Evolutionary conservation across 2,888 invertebrate species (phyloP).

Genomic region (Drosophila imparisetae): DNA sequence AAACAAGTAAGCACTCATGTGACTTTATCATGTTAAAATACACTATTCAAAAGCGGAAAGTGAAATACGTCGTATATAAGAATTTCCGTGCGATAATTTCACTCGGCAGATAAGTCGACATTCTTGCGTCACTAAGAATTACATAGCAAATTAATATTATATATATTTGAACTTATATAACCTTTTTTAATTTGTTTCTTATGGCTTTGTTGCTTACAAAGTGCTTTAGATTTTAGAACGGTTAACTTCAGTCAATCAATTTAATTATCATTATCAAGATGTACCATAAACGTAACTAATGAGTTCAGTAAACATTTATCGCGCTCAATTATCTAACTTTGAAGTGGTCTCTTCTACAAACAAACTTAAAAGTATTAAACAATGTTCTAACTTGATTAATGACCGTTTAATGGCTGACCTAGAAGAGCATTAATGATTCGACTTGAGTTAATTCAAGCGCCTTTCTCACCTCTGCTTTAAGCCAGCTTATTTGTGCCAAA

Average conservation of each 20-base stretch:
- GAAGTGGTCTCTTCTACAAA: constrained; percentile 2
- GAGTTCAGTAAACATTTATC: not conserved
- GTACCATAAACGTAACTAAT: constrained; percentile 14
- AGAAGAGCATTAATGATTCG: not conserved
- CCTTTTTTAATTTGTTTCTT: not conserved
- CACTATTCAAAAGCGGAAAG: not conserved
- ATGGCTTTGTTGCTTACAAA: not conserved
- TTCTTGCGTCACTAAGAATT: not conserved
- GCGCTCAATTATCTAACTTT: constrained; percentile 22
- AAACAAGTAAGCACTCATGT: constrained; percentile 16
- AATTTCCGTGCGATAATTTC: not conserved
- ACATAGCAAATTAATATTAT: not conserved
- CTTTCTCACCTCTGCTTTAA: not conserved
- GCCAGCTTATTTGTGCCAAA: not conserved
- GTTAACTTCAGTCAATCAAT: constrained; percentile 11
- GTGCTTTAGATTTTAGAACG: not conserved
- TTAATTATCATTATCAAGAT: constrained; percentile 31
- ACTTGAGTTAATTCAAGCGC: not conserved
- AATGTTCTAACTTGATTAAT: not conserved
- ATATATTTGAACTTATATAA: not conserved
- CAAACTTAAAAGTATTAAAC: not conserved
- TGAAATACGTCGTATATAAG: not conserved
- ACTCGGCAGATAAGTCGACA: not conserved
- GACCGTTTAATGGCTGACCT: not conserved
- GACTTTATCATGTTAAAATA: not conserved